A percentile compares a stretch with the other conserved stretches of the same genome.
These are phyloP conservation scores for Caenorhabditis panamensis DNA, from an alignment of 2,888 invertebrate genomes.

Conservation along the genomic window DNA sequence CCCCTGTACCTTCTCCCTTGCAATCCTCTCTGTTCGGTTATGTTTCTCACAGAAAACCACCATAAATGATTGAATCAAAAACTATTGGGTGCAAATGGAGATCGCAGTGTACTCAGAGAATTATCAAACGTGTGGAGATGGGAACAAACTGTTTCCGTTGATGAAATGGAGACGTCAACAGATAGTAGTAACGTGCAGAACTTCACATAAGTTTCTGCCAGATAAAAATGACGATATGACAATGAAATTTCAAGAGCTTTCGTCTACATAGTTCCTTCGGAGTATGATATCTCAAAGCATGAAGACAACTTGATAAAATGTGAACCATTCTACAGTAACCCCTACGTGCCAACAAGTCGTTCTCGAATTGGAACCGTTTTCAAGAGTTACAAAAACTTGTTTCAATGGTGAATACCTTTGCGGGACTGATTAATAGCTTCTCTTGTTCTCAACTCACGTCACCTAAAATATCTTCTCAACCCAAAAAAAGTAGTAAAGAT, in stretches of 20 bases:
- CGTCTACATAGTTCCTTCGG: no score
- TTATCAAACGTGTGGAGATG: no score
- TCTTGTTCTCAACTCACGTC: not conserved
- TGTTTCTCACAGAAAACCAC: not conserved
- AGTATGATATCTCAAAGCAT: no score
- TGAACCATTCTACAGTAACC: no score
- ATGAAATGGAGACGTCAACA: no score
- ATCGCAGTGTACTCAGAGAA: not conserved
- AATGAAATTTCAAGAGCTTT: no score
- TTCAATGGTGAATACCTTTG: not conserved
- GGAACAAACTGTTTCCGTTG: no score
- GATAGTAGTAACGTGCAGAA: no score
- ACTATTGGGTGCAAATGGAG: not conserved
- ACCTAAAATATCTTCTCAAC: not conserved
- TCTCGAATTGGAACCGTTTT: not conserved
- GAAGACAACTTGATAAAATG: no score
- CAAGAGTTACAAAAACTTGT: not conserved
- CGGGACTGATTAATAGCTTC: not conserved
- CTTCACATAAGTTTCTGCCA: no score
- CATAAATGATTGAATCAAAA: not conserved
- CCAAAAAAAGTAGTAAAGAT: not conserved
- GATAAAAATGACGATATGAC: no score
- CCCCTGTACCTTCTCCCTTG: not conserved
- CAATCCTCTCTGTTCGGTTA: constrained; percentile 7
- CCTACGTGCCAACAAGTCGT: not conserved